Conservation (phyloP, 2,113 vertebrate genomes). For the Psilopsiagon aurifrons region DNA sequence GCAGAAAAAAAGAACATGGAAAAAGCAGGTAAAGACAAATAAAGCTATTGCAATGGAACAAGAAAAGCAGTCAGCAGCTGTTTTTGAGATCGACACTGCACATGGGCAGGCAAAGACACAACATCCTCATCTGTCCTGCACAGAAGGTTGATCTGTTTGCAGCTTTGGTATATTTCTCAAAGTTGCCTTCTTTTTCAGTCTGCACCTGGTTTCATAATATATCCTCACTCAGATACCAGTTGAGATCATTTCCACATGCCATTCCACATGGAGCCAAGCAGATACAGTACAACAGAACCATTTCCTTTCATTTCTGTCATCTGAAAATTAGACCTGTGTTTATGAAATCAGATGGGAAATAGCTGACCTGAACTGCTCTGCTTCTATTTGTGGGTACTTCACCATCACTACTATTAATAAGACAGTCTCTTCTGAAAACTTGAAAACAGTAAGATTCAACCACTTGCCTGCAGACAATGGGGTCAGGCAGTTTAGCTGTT, state of each 20-base stretch:
- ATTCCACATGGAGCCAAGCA: not conserved
- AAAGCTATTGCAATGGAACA: not conserved
- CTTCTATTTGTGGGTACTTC: not conserved
- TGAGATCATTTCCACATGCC: not conserved
- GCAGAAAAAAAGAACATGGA: not conserved
- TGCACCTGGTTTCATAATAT: not conserved
- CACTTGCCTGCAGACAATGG: not conserved
- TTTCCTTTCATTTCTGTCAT: not conserved
- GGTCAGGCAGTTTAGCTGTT: not conserved
- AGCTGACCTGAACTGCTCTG: not conserved
- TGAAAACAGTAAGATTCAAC: not conserved
- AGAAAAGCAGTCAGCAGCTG: not conserved
- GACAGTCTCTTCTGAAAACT: not conserved
- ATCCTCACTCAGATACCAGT: not conserved
- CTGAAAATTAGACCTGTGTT: not conserved
- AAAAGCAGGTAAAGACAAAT: not conserved
- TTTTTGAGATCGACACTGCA: not conserved
- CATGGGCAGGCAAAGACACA: not conserved
- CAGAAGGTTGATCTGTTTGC: not conserved
- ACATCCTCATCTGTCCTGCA: not conserved
- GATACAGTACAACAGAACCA: accelerated
- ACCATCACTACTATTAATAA: not conserved
- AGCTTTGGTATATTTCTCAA: not conserved
- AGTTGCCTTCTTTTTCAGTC: not conserved
- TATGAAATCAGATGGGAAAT: not conserved